Evolutionary conservation across 2,888 invertebrate species (phyloP).

Genomic region (Drosophila heteroneura): DNA sequence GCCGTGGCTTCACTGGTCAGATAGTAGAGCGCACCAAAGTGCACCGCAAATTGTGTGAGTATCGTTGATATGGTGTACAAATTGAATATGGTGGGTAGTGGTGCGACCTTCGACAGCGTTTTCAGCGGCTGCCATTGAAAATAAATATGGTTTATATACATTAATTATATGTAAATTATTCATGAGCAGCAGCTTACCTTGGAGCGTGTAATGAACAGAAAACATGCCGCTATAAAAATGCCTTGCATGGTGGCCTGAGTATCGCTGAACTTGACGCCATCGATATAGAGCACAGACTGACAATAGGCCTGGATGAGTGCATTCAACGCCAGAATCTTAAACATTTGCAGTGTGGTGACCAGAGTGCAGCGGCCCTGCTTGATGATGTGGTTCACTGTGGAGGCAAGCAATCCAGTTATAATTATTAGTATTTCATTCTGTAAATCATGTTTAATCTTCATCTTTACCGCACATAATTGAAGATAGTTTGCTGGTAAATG

Average conservation of each 20-base stretch:
- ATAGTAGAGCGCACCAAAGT: slow-evolving; percentile 95
- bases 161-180: not conserved
- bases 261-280: slow-evolving; percentile 99
- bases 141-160: not conserved
- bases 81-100: slow-evolving; percentile 99
- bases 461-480: slow-evolving; percentile 96
- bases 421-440: not conserved
- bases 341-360: slow-evolving; percentile 99
- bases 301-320: slow-evolving; percentile 99
- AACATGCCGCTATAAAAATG: slow-evolving; percentile 97
- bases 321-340: slow-evolving; percentile 99
- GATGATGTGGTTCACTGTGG: slow-evolving; percentile 97
- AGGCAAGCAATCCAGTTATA: slow-evolving; percentile 63
- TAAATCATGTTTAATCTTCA: not conserved
- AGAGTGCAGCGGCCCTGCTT: slow-evolving; percentile 99
- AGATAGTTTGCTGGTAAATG: slow-evolving; percentile 98
- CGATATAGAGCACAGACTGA: slow-evolving; percentile 98
- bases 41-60: slow-evolving; percentile 96
- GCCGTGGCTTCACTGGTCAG: slow-evolving; percentile 93
- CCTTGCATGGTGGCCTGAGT: slow-evolving; percentile 99
- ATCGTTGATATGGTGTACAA: slow-evolving; percentile 98
- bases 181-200: slow-evolving; percentile 88
- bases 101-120: slow-evolving; percentile 95
- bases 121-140: slow-evolving; percentile 91
- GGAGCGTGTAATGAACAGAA: slow-evolving; percentile 98